A percentile compares a stretch with the other conserved stretches of the same genome.
Evolutionary conservation across 2,888 invertebrate genomes (phyloP).

Genomic region (Tetragnatha montana): DNA sequence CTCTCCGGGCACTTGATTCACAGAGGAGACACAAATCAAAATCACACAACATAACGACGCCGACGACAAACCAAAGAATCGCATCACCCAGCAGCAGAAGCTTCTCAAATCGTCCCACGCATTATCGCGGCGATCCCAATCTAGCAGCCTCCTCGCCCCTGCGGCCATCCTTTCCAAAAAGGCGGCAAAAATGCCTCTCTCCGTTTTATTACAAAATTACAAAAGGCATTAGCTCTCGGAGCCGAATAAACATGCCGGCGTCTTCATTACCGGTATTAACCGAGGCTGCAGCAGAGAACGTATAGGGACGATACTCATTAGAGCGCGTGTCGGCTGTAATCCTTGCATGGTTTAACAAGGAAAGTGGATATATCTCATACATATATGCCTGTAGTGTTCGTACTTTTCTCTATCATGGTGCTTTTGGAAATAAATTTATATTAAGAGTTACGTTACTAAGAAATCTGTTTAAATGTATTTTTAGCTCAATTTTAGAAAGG

Average conservation of each 20-base stretch:
- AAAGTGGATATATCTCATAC: too few species aligned
- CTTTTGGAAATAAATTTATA: too few species aligned
- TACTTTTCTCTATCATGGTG: too few species aligned
- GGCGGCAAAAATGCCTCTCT: neutral
- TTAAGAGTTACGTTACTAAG: too few species aligned
- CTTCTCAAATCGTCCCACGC: neutral
- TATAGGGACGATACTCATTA: too few species aligned
- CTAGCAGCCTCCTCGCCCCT: neutral
- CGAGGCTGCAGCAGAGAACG: too few species aligned
- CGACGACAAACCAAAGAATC: neutral
- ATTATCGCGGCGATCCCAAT: neutral
- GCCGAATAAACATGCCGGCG: constrained; percentile 54
- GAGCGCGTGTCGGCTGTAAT: too few species aligned
- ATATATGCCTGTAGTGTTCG: too few species aligned
- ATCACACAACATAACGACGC: neutral
- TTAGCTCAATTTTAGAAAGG: too few species aligned
- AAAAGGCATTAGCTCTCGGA: constrained; percentile 49
- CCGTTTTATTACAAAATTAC: constrained; percentile 55
- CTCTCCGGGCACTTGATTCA: neutral
- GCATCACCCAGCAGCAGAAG: neutral
- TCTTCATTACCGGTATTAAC: constrained; percentile 40
- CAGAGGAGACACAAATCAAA: neutral
- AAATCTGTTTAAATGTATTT: too few species aligned
- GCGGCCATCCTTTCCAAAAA: neutral
- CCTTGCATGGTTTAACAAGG: too few species aligned